Evolutionary conservation across 2,888 invertebrate species (phyloP).

Genomic region (Parelbella ahira): DNA sequence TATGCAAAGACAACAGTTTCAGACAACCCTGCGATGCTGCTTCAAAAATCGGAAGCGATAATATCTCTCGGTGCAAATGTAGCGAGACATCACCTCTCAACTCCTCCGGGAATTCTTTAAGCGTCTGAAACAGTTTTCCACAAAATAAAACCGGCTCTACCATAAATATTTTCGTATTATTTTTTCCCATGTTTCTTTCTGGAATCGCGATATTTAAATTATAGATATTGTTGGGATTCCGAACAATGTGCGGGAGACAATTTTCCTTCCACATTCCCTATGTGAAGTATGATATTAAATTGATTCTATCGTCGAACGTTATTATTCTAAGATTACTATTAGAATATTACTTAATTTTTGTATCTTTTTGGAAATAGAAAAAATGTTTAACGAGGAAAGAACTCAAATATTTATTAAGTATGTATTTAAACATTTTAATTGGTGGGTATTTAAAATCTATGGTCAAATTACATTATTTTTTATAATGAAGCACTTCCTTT

Average conservation of each 20-base stretch:
- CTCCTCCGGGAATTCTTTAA: conserved; percentile 98
- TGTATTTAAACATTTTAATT: too few species aligned
- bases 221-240: conserved; percentile 6
- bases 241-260: not conserved
- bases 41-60: conserved; percentile 96
- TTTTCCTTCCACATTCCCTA: too few species aligned
- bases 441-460: too few species aligned
- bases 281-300: too few species aligned
- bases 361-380: too few species aligned
- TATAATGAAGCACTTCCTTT: not conserved
- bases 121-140: conserved; percentile 80
- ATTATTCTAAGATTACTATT: too few species aligned
- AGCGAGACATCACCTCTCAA: conserved; percentile 96
- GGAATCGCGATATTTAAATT: conserved; percentile 2
- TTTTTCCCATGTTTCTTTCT: conserved; percentile 8
- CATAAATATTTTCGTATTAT: not conserved
- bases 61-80: conserved; percentile 96
- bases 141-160: conserved; percentile 19
- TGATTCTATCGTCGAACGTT: too few species aligned
- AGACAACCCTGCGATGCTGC: conserved; percentile 96
- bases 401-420: too few species aligned
- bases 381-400: too few species aligned
- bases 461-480: too few species aligned
- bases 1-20: conserved; percentile 94
- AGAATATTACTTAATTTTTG: too few species aligned